Percentiles rank a stretch among this genome's conserved stretches.
phyloP scores from a whole-genome alignment of 2,113 vertebrate species.

The Regulus satrapa region DNA sequence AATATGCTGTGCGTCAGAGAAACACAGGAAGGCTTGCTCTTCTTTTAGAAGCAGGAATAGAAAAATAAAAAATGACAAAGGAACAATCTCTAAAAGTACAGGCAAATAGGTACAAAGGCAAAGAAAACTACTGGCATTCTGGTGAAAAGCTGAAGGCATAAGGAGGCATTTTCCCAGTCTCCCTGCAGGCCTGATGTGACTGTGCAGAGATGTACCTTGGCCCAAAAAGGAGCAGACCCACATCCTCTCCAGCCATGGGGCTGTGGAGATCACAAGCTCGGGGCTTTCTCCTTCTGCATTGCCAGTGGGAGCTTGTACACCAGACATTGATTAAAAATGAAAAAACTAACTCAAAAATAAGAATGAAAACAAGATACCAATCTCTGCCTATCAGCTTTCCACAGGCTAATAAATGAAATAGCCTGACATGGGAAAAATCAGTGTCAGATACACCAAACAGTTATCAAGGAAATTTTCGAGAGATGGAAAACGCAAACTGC shows the following conservation, averaged over 20 bases:
- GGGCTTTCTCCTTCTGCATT: background rate
- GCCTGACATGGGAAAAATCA: background rate
- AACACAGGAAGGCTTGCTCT: background rate
- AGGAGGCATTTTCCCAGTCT: background rate
- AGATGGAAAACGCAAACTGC: background rate
- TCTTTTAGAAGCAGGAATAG: background rate
- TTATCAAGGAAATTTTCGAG: slow-evolving; percentile 29
- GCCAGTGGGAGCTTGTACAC: background rate
- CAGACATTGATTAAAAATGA: background rate
- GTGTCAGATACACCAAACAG: background rate
- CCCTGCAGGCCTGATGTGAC: background rate
- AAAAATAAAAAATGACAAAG: background rate
- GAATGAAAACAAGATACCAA: background rate
- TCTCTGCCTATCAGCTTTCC: background rate
- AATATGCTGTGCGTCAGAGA: background rate
- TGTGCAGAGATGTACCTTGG: background rate
- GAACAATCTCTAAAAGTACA: background rate
- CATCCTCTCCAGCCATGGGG: background rate
- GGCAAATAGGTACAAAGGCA: background rate
- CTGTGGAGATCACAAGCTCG: background rate
- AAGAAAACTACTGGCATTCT: background rate
- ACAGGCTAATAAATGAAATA: background rate
- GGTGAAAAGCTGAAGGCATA: background rate
- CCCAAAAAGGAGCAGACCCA: background rate
- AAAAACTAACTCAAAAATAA: background rate